Base-by-base conservation (phyloP, 2,888 invertebrate species). In the Rhingia rostrata region DNA sequence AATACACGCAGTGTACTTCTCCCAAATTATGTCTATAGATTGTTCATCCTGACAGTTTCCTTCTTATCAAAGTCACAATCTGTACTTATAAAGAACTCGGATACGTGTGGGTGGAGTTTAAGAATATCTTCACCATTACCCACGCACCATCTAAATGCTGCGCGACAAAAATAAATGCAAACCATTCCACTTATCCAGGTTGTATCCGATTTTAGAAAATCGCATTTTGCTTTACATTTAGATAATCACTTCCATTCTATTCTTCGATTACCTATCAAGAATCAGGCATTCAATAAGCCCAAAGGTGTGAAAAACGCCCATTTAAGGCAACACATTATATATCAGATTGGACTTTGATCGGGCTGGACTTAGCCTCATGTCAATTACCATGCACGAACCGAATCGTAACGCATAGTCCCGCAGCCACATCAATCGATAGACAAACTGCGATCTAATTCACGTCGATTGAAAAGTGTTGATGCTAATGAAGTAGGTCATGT, bases 401-500 rank as follows among this genome's bases (percentile, higher is more conserved):
- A 45, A 43, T 12, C n/a, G 9, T 30, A 35, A 37, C 47, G 22
- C 37, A 61, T 30, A 7, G 10, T 30, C 12, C 14, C 53, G 51
- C 77, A 56, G 47, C 77, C 56, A 39, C 30, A 63, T 60, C 78
- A 64, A 61, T 61, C 56, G 5, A 22, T 3, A n/a, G 30, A 74
- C 74, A 61, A 74, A 49, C 63, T n/a, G 6, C 63, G 49, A 81
- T 73, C 47, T 37, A 63, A 54, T 56, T 43, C 63, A 47, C 61
- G 45, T 37, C 35, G 33, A 33, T 45, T 39, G 43, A 53, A 53
- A 47, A 73, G 73, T 66, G 81, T 70, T 77, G 66, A 82, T 82
- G 77, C 30, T 78, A 82, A 82, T 82, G 78, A 83, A 83, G 79
- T 83, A 47, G 83, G 83, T 79, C 83, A 83, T 78, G 83, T 79